Base-by-base conservation (phyloP, 2,797 vertebrate genomes). In the Nothura maculosa region DNA sequence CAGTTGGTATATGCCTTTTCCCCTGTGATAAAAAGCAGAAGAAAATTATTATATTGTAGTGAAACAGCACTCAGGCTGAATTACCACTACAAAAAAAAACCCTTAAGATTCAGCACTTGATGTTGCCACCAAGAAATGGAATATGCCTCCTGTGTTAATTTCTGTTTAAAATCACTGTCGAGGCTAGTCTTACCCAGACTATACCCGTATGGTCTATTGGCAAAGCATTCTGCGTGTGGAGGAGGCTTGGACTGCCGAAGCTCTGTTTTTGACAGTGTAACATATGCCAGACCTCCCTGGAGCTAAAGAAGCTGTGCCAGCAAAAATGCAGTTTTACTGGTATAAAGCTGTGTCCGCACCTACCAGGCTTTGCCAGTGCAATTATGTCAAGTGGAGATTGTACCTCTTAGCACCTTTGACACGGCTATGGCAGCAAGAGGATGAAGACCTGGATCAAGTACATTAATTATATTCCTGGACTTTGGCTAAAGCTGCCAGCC, bases 241-340 rank as follows among this genome's bases (percentile, higher is more conserved):
- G 45, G 34, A 68, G 63, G 57, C 61, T 87, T 60, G 42, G 16
- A 9, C 81, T 63, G 67, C 60, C 0, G 0, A 75, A 90, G 85
- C 40, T 77, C 47, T 87, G 16, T 47, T 87, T 85, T 74, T 93
- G 85, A 76, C 89, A 58, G 85, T 20, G 3, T 50, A 81, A 67
- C 36, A 4, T 72, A 30, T 64, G 67, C 93, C 92, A 96, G 96
- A 95, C 96, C 96, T 96, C 96, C 94, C 85, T 80, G 92, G 36
- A 96, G 87, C 82, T 85, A 47, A 80, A 87, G 66, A 92, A 87
- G 74, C 85, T 77, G 38, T 87, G 87, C 87, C 92, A 96, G 89
- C 88, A 95, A 84, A 95, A 95, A 91, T 77, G 67, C 43, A 17
- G 22, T 74, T 92, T 89, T 82, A 92, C 40, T 50, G 45, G 74